Evolutionary conservation across 2,797 vertebrate genomes (phyloP), one percentile per base, ranked within the genome.

Genomic region (Brachymystax lenok): DNA sequence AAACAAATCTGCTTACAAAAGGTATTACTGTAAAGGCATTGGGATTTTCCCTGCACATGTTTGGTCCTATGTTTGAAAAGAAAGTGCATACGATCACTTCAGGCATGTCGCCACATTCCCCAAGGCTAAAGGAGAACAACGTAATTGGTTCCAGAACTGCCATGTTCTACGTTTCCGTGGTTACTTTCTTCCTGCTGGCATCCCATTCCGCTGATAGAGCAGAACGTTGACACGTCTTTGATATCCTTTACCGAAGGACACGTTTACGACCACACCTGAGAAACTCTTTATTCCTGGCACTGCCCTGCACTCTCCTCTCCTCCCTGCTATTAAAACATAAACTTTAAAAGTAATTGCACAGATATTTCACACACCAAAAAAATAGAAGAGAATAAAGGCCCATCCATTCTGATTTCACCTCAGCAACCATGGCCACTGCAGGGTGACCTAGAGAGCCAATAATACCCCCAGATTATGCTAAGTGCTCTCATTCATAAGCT

Each of bases 381-480:
- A 91, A 84, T 82, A 80, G 75, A 81, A 77, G 63, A 24, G 80
- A 78, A 84, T 82, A 86, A 87, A 83, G 28, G 59, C 56, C 64
- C 5, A 46, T 84, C 82, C 76, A 84, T 91, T 92, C 88, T 46
- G 40, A 46, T 46, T 46, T 46, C 10, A 46, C 40, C 40, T 46
- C 40, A 46, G 40, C 10, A 46, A 46, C 10, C 40, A 46, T 46
- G 40, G 2, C 40, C 40, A 46, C 40, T 46, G 2, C 40, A 46
- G 40, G 2, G 40, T 85, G 92, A 93, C 90, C 80, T 84, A 90
- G 84, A 85, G 75, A 82, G 64, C 84, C 87, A 84, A 84, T 92
- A 91, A 92, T 89, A 89, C 85, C 84, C 82, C 91, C 93, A 93
- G 88, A 91, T 92, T 93, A 91, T 88, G 83, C 88, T 88, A 88